Evolutionary conservation across 1,140 invertebrate genomes (phyloP), one percentile per base, ranked within the genome.

Genomic region (Zaprionus gabonicus): DNA sequence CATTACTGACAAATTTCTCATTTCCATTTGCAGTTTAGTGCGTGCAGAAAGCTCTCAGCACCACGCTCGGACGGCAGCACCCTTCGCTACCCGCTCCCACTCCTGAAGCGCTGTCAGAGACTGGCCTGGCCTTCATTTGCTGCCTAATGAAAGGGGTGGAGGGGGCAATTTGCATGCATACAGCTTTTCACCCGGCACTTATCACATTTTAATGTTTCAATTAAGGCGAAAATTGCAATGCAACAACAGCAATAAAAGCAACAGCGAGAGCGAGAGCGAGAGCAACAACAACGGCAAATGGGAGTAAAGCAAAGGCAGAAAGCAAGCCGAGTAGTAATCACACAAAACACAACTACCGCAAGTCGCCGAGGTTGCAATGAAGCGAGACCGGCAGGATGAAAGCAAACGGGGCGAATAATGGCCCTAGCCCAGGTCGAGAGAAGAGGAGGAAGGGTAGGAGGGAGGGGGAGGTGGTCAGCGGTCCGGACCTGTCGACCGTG

Each of bases 131-230:
- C 41, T 46, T 46, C 41, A 46, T 46, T 46, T 17, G 41, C 41
- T 46, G 41, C 41, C 15, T 71, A 74, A 78, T 74, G 74, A 74
- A 70, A 72, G 71, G 81, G 56, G 62, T 63, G 57, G 27, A 15
- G 28, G 41, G 28, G 31, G 56, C 27, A 78, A 78, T 78, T 78
- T 84, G 65, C 64, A 72, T 81, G 85, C 70, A 79, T 79, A 81
- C 75, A 90, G 82, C 80, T 86, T 87, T 87, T 90, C 72, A 91
- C 80, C 86, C 83, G 63, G 72, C 83, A 92, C 75, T 92, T 92
- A 92, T 92, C 91, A 92, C 91, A 92, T 92, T 92, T 92, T 91
- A 92, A 91, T 92, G 91, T 92, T 92, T 92, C 91, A 92, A 92
- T 92, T 92, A 92, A 83, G 84, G 79, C 71, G 75, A 57, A 86